Conservation (phyloP, 2,113 vertebrate genomes). For the Oceanites oceanicus region DNA sequence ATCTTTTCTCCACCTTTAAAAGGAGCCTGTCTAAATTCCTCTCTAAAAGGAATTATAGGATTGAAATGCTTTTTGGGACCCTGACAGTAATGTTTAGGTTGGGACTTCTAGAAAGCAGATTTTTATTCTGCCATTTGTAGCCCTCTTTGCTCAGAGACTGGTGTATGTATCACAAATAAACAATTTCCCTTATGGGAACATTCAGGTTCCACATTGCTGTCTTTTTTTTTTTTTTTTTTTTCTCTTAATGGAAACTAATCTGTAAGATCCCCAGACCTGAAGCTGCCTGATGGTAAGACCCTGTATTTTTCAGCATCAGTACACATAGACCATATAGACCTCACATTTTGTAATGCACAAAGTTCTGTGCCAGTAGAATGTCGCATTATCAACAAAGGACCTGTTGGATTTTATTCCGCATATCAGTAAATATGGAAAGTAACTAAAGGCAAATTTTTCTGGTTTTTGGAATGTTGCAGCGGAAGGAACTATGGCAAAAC, state of each 20-base stretch:
- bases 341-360: not conserved
- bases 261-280: not conserved
- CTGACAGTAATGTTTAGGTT: not conserved
- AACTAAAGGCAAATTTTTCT: not conserved
- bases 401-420: not conserved
- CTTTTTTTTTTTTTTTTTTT: not conserved
- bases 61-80: not conserved
- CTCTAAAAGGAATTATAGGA: not conserved
- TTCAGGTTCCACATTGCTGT: not conserved
- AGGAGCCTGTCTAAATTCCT: not conserved
- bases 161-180: not conserved
- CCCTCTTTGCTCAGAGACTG: not conserved
- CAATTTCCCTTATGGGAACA: not conserved
- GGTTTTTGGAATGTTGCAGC: rapidly evolving
- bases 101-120: not conserved
- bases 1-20: not conserved
- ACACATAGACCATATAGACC: not conserved
- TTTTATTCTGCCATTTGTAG: not conserved
- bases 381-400: not conserved
- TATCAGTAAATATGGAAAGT: not conserved
- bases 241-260: not conserved
- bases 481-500: not conserved
- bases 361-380: not conserved
- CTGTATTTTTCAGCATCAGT: not conserved
- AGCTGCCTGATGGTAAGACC: not conserved